Conservation (phyloP, 2,888 invertebrate genomes). For the Gortyna flavago region DNA sequence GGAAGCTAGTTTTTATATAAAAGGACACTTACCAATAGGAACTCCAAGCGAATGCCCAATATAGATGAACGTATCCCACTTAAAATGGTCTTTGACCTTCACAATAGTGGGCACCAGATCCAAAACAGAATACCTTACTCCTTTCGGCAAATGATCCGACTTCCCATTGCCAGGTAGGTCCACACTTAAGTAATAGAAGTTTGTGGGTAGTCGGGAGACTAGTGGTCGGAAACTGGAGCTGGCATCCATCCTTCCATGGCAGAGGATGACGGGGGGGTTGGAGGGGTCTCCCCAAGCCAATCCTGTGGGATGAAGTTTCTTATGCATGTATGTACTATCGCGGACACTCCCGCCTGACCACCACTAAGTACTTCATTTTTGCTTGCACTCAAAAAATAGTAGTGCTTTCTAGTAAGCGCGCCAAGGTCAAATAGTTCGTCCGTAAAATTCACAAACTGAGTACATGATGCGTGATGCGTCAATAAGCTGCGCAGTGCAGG, state of each 20-base stretch:
- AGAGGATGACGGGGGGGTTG: conserved; percentile 87
- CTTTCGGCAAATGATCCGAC: conserved; percentile 87
- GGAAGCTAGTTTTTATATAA: neutral
- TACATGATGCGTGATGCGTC: too few relatives aligned
- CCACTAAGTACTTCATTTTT: too few relatives aligned
- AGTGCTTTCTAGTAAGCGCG: too few relatives aligned
- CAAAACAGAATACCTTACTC: conserved; percentile 71
- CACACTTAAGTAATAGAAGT: conserved; percentile 78
- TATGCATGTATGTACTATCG: too few relatives aligned
- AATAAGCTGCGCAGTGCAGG: too few relatives aligned
- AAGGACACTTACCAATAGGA: conserved; percentile 72
- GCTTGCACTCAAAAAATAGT: too few relatives aligned
- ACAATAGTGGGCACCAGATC: conserved; percentile 76
- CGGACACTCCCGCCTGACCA: too few relatives aligned
- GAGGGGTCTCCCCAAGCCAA: conserved; percentile 90
- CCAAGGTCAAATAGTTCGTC: too few relatives aligned
- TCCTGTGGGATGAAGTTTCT: conserved; percentile 79
- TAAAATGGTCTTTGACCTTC: conserved; percentile 75
- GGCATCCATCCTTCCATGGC: conserved; percentile 91
- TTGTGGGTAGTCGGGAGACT: conserved; percentile 86
- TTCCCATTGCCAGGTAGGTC: conserved; percentile 91
- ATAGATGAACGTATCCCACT: conserved; percentile 79
- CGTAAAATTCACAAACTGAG: too few relatives aligned
- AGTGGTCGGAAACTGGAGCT: conserved; percentile 90
- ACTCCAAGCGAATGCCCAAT: conserved; percentile 83